Conservation (phyloP, 2,797 vertebrate genomes). For the Geranospiza caerulescens region DNA sequence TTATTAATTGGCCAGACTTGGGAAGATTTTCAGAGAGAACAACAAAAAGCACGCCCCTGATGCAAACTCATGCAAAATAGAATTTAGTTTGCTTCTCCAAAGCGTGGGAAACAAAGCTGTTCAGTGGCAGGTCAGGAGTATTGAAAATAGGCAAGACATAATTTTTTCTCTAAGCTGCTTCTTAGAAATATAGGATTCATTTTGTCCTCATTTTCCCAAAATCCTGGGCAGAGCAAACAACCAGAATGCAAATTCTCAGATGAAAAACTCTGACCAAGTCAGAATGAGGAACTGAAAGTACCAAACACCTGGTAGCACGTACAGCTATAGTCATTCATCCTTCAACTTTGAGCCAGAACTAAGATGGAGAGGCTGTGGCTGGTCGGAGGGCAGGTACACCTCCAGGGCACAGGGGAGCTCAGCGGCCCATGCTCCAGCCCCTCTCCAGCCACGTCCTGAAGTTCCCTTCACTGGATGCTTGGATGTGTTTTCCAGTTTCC, state of each 20-base stretch:
- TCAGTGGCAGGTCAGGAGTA: not conserved
- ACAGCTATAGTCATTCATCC: fast-evolving
- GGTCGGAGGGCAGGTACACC: not conserved
- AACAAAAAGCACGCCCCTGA: not conserved
- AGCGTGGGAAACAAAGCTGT: not conserved
- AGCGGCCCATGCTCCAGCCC: not conserved
- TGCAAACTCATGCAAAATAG: slow-evolving; percentile 3
- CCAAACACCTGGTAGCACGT: fast-evolving
- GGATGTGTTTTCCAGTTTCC: not conserved
- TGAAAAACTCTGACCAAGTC: not conserved
- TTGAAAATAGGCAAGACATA: not conserved
- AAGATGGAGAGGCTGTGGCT: fast-evolving
- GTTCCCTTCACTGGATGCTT: not conserved
- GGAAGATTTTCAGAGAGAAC: not conserved
- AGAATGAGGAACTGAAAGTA: fast-evolving
- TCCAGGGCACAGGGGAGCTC: not conserved
- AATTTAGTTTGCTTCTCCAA: not conserved
- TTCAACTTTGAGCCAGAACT: fast-evolving
- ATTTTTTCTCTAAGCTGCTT: too few relatives aligned
- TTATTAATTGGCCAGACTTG: not conserved
- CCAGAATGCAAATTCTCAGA: not conserved
- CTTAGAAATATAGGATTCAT: not conserved
- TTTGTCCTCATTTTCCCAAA: not conserved
- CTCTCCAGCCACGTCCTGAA: fast-evolving
- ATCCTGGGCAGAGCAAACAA: not conserved